phyloP scores from a whole-genome alignment of 2,888 invertebrate species.

The Pyrocoelia pectoralis region DNA sequence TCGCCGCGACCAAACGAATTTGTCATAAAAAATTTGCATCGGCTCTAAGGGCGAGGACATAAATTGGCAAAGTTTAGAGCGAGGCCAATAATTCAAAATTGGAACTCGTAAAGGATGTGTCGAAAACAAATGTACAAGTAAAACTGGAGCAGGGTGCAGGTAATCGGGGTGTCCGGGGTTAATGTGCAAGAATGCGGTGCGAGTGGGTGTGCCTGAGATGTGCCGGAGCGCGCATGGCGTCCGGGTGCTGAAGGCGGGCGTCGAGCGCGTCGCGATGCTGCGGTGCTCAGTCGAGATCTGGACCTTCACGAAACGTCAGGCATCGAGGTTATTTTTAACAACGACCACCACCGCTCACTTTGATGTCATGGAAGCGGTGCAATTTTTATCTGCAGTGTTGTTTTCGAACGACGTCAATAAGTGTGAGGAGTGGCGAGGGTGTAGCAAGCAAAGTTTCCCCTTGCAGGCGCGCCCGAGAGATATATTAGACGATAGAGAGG shows the following conservation, averaged over 20 bases:
- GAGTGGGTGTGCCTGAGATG: constrained; percentile 55
- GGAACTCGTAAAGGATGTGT: constrained; percentile 41
- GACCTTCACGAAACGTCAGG: constrained; percentile 64
- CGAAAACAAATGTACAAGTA: constrained; percentile 51
- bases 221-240: constrained; percentile 55
- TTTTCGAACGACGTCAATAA: constrained; percentile 33
- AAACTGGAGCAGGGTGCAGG: constrained; percentile 52
- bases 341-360: constrained; percentile 20
- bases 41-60: constrained; percentile 17
- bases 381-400: constrained; percentile 32
- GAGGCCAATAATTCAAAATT: constrained; percentile 37
- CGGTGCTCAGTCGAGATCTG: constrained; percentile 73
- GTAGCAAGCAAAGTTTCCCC: constrained; percentile 28
- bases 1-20: neutral
- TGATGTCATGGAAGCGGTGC: constrained; percentile 23
- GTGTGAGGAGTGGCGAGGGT: constrained; percentile 38
- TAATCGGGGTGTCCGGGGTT: constrained; percentile 58
- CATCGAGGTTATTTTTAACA: constrained; percentile 60
- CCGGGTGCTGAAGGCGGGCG: constrained; percentile 55
- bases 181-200: constrained; percentile 57
- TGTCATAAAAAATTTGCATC: neutral
- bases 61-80: constrained; percentile 32
- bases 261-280: constrained; percentile 67
- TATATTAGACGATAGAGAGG: constrained; percentile 30
- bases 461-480: constrained; percentile 29